Conservation (phyloP, 2,797 vertebrate species). For the Champsocephalus esox region DNA sequence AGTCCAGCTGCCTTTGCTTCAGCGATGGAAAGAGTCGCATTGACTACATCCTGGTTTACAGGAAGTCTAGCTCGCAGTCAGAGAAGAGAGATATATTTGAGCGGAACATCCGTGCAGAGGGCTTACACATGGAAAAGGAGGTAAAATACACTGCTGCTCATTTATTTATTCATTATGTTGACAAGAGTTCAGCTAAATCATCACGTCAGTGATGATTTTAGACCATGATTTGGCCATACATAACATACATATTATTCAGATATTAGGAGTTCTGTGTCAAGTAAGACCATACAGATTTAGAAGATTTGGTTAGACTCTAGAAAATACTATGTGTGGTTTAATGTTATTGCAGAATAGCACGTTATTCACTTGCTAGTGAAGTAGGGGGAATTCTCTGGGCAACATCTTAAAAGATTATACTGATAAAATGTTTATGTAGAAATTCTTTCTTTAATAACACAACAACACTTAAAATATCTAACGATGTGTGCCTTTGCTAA, state of each 20-base stretch:
- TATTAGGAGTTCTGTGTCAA: background rate
- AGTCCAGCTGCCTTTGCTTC: conserved; percentile 89
- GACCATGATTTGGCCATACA: background rate
- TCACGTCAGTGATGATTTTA: too few species aligned
- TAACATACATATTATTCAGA: background rate
- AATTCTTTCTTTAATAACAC: too few species aligned
- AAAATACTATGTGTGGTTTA: background rate
- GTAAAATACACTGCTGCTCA: conserved; percentile 66
- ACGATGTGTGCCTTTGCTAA: too few species aligned
- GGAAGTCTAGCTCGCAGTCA: conserved; percentile 89
- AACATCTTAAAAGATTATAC: too few species aligned
- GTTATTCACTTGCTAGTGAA: too few species aligned
- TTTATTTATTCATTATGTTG: background rate
- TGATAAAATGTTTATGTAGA: too few species aligned
- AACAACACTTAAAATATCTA: too few species aligned
- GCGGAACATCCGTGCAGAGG: conserved; percentile 93
- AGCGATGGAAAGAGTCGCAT: conserved; percentile 91
- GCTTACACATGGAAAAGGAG: conserved; percentile 94
- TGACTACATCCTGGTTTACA: conserved; percentile 94
- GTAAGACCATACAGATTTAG: background rate
- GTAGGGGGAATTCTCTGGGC: too few species aligned
- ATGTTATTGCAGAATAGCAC: too few species aligned
- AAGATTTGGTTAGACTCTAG: too few species aligned
- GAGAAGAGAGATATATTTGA: conserved; percentile 95
- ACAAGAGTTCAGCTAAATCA: background rate